These are phyloP conservation scores for Ormia ochracea DNA, from an alignment of 2,888 invertebrate genomes.

Conservation along the genomic window DNA sequence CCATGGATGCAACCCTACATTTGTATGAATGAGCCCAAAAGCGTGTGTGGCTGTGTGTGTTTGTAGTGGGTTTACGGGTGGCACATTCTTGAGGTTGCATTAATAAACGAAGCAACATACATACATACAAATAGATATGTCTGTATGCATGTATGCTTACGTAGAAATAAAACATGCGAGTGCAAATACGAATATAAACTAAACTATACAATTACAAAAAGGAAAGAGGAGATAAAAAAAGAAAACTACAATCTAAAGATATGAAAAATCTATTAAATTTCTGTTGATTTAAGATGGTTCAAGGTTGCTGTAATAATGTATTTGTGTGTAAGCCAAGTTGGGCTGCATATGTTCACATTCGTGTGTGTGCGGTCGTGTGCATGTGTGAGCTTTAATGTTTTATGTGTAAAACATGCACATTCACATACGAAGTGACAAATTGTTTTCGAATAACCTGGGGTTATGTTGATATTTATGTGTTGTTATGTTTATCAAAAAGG, in stretches of 20 bases:
- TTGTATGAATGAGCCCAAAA: too few relatives aligned
- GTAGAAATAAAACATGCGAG: too few relatives aligned
- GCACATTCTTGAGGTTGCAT: too few relatives aligned
- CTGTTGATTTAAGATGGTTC: constrained; percentile 60
- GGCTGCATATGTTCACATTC: background rate
- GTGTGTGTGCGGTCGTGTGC: background rate
- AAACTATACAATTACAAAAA: too few relatives aligned
- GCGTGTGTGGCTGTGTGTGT: too few relatives aligned
- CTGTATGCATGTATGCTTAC: too few relatives aligned
- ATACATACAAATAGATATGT: background rate
- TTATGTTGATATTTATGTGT: constrained; percentile 57
- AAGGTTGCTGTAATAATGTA: constrained; percentile 44
- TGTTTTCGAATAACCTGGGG: constrained; percentile 60
- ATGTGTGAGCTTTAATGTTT: background rate
- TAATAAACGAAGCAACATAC: constrained; percentile 18
- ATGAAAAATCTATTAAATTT: constrained; percentile 57
- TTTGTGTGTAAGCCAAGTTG: background rate
- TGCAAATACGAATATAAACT: too few relatives aligned
- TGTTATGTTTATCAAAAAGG: constrained; percentile 39
- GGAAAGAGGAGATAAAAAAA: background rate
- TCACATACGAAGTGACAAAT: constrained; percentile 46
- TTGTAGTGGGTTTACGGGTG: too few relatives aligned
- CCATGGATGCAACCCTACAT: background rate
- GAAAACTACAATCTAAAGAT: constrained; percentile 1
- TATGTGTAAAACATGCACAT: background rate